Percentiles rank a stretch among this genome's conserved stretches.
phyloP scores from a whole-genome alignment of 1,140 invertebrate species.

The Ectropis grisescens region DNA sequence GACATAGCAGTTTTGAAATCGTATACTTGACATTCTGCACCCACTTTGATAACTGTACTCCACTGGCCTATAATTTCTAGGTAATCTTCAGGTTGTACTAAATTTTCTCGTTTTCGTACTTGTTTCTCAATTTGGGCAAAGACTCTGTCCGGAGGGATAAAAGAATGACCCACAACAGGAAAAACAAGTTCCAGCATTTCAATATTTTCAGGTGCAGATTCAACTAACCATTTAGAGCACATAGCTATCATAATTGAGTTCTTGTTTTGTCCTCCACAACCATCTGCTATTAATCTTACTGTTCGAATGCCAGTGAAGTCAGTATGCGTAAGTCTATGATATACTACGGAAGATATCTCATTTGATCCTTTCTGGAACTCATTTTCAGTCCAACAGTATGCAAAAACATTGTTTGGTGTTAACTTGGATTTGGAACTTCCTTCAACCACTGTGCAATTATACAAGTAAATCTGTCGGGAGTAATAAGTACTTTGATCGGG shows the following conservation, averaged over 20 bases:
- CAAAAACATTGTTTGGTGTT: constrained; percentile 12
- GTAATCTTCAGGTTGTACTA: no score
- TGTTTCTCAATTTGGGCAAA: constrained; percentile 22
- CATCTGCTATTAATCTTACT: constrained; percentile 19
- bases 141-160: constrained; percentile 19
- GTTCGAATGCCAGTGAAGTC: constrained; percentile 3
- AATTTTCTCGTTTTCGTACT: no score
- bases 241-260: constrained; percentile 19
- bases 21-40: no score
- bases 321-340: constrained; percentile 5
- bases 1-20: no score
- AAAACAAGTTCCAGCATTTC: constrained; percentile 20
- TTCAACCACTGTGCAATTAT: constrained; percentile 20
- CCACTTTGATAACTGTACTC: no score
- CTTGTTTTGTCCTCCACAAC: constrained; percentile 25
- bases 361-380: constrained; percentile 14
- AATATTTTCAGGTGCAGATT: constrained; percentile 11
- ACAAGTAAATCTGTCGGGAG: constrained; percentile 15
- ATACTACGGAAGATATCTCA: constrained; percentile 19
- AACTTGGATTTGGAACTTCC: constrained; percentile 1
- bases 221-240: constrained; percentile 10
- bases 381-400: constrained; percentile 20
- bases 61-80: no score
- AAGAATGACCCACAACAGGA: constrained; percentile 24
- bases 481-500: constrained; percentile 24